Evolutionary conservation across 1,140 invertebrate genomes (phyloP).

Genomic region (Heliconius hermathena): DNA sequence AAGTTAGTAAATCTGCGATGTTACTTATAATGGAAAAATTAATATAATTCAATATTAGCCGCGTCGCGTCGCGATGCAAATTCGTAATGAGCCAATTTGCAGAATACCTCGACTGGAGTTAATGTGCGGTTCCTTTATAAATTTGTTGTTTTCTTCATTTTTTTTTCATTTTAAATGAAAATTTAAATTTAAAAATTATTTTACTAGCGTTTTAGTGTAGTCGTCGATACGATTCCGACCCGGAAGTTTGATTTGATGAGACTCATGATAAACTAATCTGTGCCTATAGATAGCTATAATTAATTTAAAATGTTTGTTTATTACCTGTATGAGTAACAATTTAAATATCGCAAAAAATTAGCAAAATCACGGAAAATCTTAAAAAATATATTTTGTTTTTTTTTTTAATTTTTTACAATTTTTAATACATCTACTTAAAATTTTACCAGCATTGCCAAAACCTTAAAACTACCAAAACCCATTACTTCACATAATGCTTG

Average conservation of each 20-base stretch:
- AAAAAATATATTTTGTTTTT: too few relatives aligned
- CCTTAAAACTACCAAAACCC: neutral
- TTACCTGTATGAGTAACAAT: too few relatives aligned
- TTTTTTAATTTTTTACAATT: too few relatives aligned
- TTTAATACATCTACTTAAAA: too few relatives aligned
- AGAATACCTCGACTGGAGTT: conserved; percentile 6
- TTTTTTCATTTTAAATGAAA: neutral
- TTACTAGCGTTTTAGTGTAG: neutral
- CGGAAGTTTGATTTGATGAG: too few relatives aligned
- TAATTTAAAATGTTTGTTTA: too few relatives aligned
- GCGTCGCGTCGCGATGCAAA: conserved; percentile 13
- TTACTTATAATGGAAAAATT: conserved; percentile 12
- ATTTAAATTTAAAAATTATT: neutral
- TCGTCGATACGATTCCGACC: too few relatives aligned
- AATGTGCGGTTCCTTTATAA: neutral
- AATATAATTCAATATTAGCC: conserved; percentile 14
- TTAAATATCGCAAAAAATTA: too few relatives aligned
- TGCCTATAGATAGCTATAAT: too few relatives aligned
- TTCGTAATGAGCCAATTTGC: conserved; percentile 10
- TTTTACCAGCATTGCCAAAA: neutral
- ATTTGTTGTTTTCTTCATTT: neutral
- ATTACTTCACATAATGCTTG: neutral
- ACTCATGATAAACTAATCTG: too few relatives aligned
- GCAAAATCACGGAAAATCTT: too few relatives aligned
- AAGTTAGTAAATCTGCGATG: conserved; percentile 4